phyloP scores from a whole-genome alignment of 2,797 vertebrate species.

The Columba guinea region DNA sequence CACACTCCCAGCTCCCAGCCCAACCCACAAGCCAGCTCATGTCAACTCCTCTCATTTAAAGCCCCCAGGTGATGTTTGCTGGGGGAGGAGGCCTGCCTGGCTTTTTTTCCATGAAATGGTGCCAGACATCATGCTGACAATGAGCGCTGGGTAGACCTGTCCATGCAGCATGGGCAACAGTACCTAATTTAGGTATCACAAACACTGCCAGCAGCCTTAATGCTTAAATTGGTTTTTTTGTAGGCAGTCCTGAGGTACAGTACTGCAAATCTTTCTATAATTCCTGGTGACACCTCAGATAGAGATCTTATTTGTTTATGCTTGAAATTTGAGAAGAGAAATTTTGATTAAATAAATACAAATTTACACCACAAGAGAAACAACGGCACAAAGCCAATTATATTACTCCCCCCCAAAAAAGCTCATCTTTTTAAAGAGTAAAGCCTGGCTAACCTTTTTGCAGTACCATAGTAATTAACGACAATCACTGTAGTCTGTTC shows the following conservation, averaged over 20 bases:
- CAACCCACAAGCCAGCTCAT: background rate
- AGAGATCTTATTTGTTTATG: background rate
- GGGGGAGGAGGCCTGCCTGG: background rate
- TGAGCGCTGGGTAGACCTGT: rapidly evolving
- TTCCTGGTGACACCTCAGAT: background rate
- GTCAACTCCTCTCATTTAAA: background rate
- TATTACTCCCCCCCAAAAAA: too few relatives aligned
- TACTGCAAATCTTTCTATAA: background rate
- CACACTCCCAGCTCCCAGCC: background rate
- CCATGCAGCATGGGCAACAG: background rate
- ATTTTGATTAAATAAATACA: background rate
- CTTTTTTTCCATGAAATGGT: background rate
- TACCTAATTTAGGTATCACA: background rate
- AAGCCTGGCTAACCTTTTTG: background rate
- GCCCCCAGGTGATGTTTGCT: background rate
- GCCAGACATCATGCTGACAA: background rate
- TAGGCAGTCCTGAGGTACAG: background rate
- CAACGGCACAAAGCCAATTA: background rate
- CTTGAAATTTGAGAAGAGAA: background rate
- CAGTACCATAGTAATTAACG: background rate
- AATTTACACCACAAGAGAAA: background rate
- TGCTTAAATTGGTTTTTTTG: background rate
- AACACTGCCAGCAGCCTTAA: background rate
- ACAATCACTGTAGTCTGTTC: background rate
- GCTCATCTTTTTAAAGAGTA: background rate